Evolutionary conservation across 2,888 invertebrate genomes (phyloP).

Genomic region (Beris chalybata): DNA sequence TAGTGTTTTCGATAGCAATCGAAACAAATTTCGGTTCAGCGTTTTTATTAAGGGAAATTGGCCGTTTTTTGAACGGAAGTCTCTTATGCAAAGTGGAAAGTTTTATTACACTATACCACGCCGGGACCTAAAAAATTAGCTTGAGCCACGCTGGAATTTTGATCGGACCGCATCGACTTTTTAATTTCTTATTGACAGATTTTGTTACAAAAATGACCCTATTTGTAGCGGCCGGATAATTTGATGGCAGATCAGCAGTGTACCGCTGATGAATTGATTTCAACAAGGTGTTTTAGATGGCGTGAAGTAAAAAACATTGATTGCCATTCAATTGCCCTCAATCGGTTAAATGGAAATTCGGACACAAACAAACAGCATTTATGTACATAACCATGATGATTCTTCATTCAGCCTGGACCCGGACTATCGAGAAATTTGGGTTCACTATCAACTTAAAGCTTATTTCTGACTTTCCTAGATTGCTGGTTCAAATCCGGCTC

Average conservation of each 20-base stretch:
- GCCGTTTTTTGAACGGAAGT: constrained; percentile 4
- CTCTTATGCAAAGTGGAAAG: constrained; percentile 22
- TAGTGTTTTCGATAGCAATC: constrained; percentile 22
- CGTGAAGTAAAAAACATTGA: too few species aligned
- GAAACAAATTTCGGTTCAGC: not conserved
- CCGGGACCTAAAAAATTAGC: not conserved
- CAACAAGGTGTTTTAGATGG: not conserved
- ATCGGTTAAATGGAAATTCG: too few species aligned
- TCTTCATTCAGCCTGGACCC: too few species aligned
- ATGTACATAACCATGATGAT: too few species aligned
- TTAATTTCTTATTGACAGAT: constrained; percentile 9
- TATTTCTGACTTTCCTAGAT: too few species aligned
- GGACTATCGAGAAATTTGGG: too few species aligned
- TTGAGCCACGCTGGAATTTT: not conserved
- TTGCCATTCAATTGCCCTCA: too few species aligned
- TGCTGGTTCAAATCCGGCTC: too few species aligned
- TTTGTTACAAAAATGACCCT: not conserved
- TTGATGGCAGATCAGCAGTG: not conserved
- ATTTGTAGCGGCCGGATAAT: not conserved
- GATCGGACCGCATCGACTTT: not conserved
- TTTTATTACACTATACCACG: constrained; percentile 9
- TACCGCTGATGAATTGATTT: not conserved
- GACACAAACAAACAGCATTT: too few species aligned
- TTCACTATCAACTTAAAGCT: too few species aligned
- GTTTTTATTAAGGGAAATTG: constrained; percentile 10